Percentiles rank a stretch among this genome's conserved stretches.
Evolutionary conservation across 2,113 vertebrate species (phyloP).

Genomic region (Phainopepla nitens): DNA sequence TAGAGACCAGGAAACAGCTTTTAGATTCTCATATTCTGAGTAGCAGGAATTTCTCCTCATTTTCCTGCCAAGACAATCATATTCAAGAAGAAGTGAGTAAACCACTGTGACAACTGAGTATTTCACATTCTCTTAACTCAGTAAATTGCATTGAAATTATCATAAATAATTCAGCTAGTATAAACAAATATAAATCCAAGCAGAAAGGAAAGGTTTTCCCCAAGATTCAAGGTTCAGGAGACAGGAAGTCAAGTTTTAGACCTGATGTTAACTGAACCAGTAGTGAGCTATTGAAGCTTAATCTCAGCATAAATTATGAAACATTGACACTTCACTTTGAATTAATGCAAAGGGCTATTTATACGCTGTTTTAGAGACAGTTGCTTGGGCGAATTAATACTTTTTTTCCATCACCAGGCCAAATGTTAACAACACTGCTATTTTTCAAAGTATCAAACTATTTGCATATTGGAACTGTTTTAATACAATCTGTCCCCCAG

Average conservation of each 20-base stretch:
- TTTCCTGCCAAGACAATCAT: neutral
- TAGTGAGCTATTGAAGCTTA: constrained; percentile 48
- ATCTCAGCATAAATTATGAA: constrained; percentile 62
- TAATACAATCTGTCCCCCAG: neutral
- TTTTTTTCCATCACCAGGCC: neutral
- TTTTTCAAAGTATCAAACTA: constrained; percentile 57
- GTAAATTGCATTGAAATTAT: neutral
- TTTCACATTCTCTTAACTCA: constrained; percentile 3
- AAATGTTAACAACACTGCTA: constrained; percentile 30
- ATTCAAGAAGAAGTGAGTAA: neutral
- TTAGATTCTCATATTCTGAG: neutral
- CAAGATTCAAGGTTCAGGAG: neutral
- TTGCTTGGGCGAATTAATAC: constrained; percentile 37
- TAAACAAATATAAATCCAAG: constrained; percentile 9
- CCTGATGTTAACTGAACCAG: constrained; percentile 40
- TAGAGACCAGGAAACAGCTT: neutral
- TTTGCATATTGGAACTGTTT: constrained; percentile 61
- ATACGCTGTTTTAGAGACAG: neutral
- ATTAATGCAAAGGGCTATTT: constrained; percentile 57
- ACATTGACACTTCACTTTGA: constrained; percentile 56
- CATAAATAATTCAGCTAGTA: constrained; percentile 25
- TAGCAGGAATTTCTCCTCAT: neutral
- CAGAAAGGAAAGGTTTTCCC: constrained; percentile 1
- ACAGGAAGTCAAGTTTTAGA: constrained; percentile 10
- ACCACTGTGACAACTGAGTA: neutral